phyloP scores from a whole-genome alignment of 2,113 vertebrate species.

The Shinisaurus crocodilurus region DNA sequence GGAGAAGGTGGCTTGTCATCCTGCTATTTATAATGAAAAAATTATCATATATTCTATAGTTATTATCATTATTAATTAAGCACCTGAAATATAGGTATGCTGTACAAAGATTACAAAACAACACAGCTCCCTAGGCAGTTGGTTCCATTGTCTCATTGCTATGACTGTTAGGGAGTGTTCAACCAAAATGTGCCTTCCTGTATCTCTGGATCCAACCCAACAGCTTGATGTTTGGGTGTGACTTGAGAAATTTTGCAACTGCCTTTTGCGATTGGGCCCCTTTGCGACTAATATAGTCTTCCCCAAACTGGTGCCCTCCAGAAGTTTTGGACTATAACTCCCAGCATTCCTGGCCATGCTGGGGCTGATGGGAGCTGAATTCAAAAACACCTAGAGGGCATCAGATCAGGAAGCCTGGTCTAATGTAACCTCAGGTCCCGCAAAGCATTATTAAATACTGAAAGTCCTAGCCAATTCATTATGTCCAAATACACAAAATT shows the following conservation, averaged over 20 bases:
- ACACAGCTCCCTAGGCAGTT: neutral
- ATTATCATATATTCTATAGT: neutral
- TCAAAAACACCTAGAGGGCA: no score
- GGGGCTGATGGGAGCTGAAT: no score
- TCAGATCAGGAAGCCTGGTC: neutral
- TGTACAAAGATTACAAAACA: neutral
- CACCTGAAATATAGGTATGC: neutral
- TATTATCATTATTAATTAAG: neutral
- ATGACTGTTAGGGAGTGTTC: no score
- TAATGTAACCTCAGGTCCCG: neutral
- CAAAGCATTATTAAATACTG: neutral
- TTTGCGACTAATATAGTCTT: no score
- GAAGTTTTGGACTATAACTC: no score
- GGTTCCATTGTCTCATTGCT: no score
- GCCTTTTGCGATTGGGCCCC: neutral
- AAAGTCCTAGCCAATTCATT: neutral
- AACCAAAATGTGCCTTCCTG: neutral
- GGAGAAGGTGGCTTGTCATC: neutral
- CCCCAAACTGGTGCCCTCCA: no score
- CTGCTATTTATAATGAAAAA: neutral
- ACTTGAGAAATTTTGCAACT: neutral
- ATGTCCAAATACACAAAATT: constrained; percentile 3
- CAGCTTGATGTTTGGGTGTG: neutral
- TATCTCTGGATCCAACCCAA: neutral
- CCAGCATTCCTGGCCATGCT: no score